phyloP scores from a whole-genome alignment of 1,140 invertebrate species.

The Heliconius hewitsoni region DNA sequence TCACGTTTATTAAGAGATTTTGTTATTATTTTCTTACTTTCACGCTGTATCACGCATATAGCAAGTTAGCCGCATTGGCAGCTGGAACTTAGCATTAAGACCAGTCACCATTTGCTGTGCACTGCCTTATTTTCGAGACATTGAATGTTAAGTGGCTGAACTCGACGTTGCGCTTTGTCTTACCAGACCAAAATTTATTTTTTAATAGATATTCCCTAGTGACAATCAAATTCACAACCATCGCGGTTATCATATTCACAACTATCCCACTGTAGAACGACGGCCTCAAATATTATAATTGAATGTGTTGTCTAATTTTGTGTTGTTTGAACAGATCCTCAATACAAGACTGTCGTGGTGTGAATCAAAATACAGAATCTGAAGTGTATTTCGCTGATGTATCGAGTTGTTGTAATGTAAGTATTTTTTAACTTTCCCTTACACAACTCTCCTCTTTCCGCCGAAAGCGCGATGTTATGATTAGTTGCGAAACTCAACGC shows the following conservation, averaged over 20 bases:
- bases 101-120: too few species aligned
- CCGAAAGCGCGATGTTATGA: too few species aligned
- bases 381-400: conserved; percentile 93
- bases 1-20: neutral
- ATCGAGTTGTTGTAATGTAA: conserved; percentile 91
- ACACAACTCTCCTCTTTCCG: too few species aligned
- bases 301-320: too few species aligned
- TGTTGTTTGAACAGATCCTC: conserved; percentile 49
- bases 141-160: neutral
- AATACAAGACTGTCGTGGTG: conserved; percentile 65
- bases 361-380: conserved; percentile 84
- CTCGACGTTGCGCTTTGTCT: too few species aligned
- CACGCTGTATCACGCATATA: neutral
- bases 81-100: neutral
- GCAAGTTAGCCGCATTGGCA: neutral
- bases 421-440: conserved; percentile 60
- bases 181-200: too few species aligned
- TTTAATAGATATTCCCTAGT: too few species aligned
- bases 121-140: neutral
- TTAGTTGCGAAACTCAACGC: too few species aligned
- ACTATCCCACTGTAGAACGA: too few species aligned
- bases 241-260: too few species aligned
- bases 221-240: too few species aligned
- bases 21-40: neutral
- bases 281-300: too few species aligned